These are phyloP conservation scores for Sciaenops ocellatus DNA, from an alignment of 2,797 vertebrate genomes.

Conservation along the genomic window DNA sequence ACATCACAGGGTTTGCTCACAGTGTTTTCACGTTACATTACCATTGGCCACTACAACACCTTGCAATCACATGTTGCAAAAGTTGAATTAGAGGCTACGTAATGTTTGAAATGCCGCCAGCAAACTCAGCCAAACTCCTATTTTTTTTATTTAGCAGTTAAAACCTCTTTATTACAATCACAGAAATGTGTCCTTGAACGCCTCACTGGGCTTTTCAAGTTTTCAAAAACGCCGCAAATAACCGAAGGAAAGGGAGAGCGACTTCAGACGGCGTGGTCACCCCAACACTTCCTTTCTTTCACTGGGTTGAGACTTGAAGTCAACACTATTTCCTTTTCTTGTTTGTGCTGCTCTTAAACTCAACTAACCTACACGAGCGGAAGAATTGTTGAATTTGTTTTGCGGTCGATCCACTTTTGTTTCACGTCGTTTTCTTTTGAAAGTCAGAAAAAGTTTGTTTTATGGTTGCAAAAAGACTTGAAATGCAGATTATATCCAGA, in stretches of 20 bases:
- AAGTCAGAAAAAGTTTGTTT: neutral
- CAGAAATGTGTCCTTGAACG: neutral
- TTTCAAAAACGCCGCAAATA: neutral
- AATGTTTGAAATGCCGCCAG: neutral
- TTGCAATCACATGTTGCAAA: no score
- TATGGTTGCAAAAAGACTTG: slow-evolving; percentile 13
- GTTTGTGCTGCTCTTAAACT: slow-evolving; percentile 54
- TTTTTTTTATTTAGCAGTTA: neutral
- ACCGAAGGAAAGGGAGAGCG: slow-evolving; percentile 8
- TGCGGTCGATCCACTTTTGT: neutral
- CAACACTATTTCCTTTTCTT: slow-evolving; percentile 37
- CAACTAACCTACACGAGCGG: slow-evolving; percentile 12
- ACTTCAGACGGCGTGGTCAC: neutral
- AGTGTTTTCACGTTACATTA: no score
- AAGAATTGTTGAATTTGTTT: neutral
- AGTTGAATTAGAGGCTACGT: no score
- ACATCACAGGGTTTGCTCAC: neutral
- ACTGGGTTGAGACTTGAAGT: slow-evolving; percentile 14
- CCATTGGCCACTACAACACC: neutral
- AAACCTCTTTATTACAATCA: neutral
- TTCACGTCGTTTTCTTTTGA: neutral
- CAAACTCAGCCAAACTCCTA: neutral
- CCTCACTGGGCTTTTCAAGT: neutral
- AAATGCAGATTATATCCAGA: neutral
- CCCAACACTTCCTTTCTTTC: neutral